Percentiles rank a stretch among this genome's conserved stretches.
phyloP scores from a whole-genome alignment of 2,113 vertebrate genomes.

The Heloderma charlesbogerti region DNA sequence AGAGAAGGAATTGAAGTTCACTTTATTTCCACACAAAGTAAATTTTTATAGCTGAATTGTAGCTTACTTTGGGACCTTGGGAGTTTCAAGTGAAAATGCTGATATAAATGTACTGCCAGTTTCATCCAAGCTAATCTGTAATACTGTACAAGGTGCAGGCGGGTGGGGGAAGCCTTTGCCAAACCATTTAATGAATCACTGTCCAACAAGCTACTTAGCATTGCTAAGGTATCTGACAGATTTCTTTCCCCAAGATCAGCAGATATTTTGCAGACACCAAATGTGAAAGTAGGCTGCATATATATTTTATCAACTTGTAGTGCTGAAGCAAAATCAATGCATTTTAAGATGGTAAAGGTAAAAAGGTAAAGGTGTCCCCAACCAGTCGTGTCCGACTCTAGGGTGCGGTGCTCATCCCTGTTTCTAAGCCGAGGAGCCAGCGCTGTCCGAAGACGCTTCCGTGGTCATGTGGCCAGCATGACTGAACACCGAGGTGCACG shows the following conservation, averaged over 20 bases:
- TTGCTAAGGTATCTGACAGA: neutral
- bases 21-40: slow-evolving; percentile 15
- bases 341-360: slow-evolving; percentile 38
- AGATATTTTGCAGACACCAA: slow-evolving; percentile 48
- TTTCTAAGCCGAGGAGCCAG: too few relatives aligned
- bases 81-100: slow-evolving; percentile 57
- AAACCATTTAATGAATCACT: slow-evolving; percentile 47
- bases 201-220: slow-evolving; percentile 31
- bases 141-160: slow-evolving; percentile 16
- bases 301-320: slow-evolving; percentile 29
- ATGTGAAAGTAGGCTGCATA: neutral
- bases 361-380: too few relatives aligned
- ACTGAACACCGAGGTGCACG: too few relatives aligned
- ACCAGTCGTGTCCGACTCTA: too few relatives aligned
- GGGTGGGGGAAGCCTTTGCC: slow-evolving; percentile 13
- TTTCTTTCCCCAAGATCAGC: slow-evolving; percentile 43
- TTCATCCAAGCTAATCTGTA: slow-evolving; percentile 40
- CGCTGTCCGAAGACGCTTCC: too few relatives aligned
- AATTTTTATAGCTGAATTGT: slow-evolving; percentile 33
- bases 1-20: slow-evolving; percentile 9
- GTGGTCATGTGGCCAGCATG: too few relatives aligned
- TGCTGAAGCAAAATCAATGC: slow-evolving; percentile 41
- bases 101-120: slow-evolving; percentile 39
- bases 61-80: slow-evolving; percentile 9
- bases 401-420: too few relatives aligned